Evolutionary conservation across 2,113 vertebrate genomes (phyloP), one percentile per base, ranked within the genome.

Genomic region (Prionailurus viverrinus): DNA sequence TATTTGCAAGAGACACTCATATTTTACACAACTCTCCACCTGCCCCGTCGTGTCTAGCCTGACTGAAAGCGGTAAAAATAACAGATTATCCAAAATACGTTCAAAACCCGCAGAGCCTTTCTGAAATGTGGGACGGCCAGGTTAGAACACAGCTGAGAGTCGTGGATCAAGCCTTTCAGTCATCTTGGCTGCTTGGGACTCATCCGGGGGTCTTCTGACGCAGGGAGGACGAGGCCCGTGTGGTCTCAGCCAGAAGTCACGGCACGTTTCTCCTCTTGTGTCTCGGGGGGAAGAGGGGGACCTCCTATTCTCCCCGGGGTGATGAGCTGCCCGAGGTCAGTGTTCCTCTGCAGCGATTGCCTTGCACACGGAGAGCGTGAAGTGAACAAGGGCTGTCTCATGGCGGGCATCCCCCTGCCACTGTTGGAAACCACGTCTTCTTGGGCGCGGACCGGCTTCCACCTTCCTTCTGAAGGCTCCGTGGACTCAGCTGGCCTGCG

Each of bases 21-120:
- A 95, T 89, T 97, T 97, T 79, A 76, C 5, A 8, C 82, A 80
- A 92, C 89, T 95, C 95, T 98, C 97, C 95, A 97, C 63, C 91
- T 69, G 97, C 97, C 96, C 96, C 97, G 66, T 96, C 97, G 66
- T 93, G 85, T 96, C 97, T 91, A 96, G 53, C 18, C 36, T 73
- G 53, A 45, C 10, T 10, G 12, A 65, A 65, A 98, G 96, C 96
- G 97, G 92, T 96, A 48, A 78, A 78, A 48, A 31, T 78, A 98
- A 93, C 68, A 97, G 97, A 97, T 78, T 89, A 97, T 97, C 98
- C 97, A 97, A 97, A 73, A 82, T 88, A 23, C 23, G 5, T 0
- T 63, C 55, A 55, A 27, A 41, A 4, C 29, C 2, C 0, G 31
- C 55, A 14, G 15, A 29, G 63, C 36, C 14, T 9, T 36, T 2